Base-by-base conservation (phyloP, 2,888 invertebrate species). In the Syrista parreyssii region DNA sequence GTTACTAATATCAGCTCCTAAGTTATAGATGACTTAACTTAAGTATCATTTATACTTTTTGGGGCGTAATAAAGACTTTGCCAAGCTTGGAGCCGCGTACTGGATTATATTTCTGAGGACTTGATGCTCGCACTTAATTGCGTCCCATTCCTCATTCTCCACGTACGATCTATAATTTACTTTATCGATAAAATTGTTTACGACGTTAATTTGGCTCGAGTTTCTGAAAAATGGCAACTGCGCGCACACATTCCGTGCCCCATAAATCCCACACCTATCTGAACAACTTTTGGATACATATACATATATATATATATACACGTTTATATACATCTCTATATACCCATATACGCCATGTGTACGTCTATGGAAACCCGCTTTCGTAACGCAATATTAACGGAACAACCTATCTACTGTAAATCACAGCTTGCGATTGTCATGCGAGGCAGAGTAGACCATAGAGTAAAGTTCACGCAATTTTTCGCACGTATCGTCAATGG, bases 181-280 rank as follows among this genome's bases (percentile, higher is more conserved):
- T 80, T 80, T 83, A 82, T 83, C 82, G 79, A 78, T 80, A 73
- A 81, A 81, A 83, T 83, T 83, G 84, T 85, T 86, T 83, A 81
- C 81, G 82, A 80, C 82, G 82, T 84, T 84, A 85, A 85, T 85
- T 85, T 85, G 84, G 82, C 82, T 81, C 78, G 76, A 76, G 79
- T 80, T 79, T 77, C 79, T 85, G 83, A 84, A 85, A 85, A 84
- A 85, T 82, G 79, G 82, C 79, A 78, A 75, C 79, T 74, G 78
- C 78, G 12, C 79, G 79, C 77, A 77, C 79, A 77, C 78, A 81
- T 81, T 78, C 77, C 78, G 77, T 80, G 74, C 78, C 77, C 81
- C 78, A 82, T 82, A 83, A 84, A 83, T 83, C 83, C 83, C 82
- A 75, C 81, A 83, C 40, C 40, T 55, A 55, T 55, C 40, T 55